Conservation (phyloP, 1,140 invertebrate species). For the Anadara kagoshimensis region DNA sequence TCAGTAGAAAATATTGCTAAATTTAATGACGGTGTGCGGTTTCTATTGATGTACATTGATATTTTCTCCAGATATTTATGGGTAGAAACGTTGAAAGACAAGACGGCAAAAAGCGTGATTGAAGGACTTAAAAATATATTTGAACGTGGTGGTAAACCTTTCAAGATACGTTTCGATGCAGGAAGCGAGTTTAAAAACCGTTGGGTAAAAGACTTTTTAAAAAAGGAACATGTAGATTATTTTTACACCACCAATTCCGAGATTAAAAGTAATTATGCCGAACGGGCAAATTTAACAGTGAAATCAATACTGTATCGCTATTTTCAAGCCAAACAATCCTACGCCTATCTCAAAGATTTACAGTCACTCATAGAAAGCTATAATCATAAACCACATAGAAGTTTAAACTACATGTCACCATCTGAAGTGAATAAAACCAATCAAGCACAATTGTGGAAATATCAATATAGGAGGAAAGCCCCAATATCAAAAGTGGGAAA, state of each 20-base stretch:
- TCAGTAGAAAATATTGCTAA: neutral
- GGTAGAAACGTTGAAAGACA: conserved; percentile 10
- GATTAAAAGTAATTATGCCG: conserved; percentile 36
- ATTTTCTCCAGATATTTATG: conserved; percentile 21
- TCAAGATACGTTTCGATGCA: conserved; percentile 15
- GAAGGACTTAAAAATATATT: neutral
- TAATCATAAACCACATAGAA: conserved; percentile 15
- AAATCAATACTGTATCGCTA: conserved; percentile 11
- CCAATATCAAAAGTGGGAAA: neutral
- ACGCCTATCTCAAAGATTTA: neutral
- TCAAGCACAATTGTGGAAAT: conserved; percentile 17
- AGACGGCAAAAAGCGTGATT: neutral
- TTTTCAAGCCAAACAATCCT: conserved; percentile 3
- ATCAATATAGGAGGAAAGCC: conserved; percentile 3
- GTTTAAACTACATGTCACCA: conserved; percentile 24
- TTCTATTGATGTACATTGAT: conserved; percentile 28
- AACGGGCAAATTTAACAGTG: conserved; percentile 7
- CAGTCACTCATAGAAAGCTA: conserved; percentile 4
- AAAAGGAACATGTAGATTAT: neutral
- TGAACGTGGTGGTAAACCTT: conserved; percentile 5
- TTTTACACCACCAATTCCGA: conserved; percentile 19
- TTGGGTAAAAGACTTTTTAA: conserved; percentile 3
- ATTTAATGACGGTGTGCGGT: conserved; percentile 22
- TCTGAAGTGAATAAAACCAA: conserved; percentile 12
- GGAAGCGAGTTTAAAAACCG: conserved; percentile 19